Base-by-base conservation (phyloP, 2,888 invertebrate species). In the Napeogenes inachia region DNA sequence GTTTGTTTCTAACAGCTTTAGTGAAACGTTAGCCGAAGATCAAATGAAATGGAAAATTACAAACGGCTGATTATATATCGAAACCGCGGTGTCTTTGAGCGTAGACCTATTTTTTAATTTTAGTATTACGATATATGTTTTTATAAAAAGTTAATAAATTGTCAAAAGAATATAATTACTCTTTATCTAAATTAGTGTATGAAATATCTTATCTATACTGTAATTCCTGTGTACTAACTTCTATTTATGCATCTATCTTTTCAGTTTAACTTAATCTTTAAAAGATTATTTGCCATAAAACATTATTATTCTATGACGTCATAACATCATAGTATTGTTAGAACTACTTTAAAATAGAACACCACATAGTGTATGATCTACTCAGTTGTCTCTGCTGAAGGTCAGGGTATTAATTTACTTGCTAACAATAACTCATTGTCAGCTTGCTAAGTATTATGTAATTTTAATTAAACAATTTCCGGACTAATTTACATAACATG, bases 391-490 rank as follows among this genome's bases (percentile, higher is more conserved):
- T 50, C 10, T 4, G 50, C 50, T 76, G 75, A 68, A 70, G 68
- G 69, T 67, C 68, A 65, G 63, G 70, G 66, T 64, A 73, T 71
- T 70, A 73, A 75, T 75, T 75, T 79, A 76, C 75, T 73, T 70
- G 68, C 76, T 72, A 60, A 64, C 70, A 73, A 76, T 77, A 66
- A 73, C 62, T 72, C 69, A 74, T 78, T 77, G 78, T 78, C 59
- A 59, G 61, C 50, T 67, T 54, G 50, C 53, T 55, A 62, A 56
- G 50, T 60, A 59, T 56, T 62, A 57, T 62, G 42, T 50, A 30
- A 50, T 50, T 30, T 4, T 8, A 50, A 50, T 30, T 50, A 30
- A 50, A 50, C 30, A 4, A 50, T 50, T 8, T 10, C 8, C 21
- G 21, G 5, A n/a, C 6, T 35, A n/a, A 6, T 47, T 47, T 6